phyloP scores from a whole-genome alignment of 2,888 invertebrate genomes.

The Blera fallax region DNA sequence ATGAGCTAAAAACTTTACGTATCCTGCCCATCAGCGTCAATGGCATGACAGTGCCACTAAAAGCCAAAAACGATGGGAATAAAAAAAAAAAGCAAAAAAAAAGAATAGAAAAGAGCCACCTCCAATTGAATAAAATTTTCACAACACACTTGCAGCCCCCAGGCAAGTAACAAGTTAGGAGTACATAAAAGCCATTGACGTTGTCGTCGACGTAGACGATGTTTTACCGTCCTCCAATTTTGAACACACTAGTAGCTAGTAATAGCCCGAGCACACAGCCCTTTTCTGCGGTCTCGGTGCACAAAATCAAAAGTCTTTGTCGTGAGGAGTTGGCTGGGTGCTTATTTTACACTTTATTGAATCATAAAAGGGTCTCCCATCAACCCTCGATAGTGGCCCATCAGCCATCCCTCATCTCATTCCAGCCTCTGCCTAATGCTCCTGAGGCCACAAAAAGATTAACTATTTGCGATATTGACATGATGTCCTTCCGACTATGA shows the following conservation, averaged over 20 bases:
- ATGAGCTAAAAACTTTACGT: constrained; percentile 48
- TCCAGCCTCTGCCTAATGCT: constrained; percentile 22
- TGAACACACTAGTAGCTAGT: constrained; percentile 42
- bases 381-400: background rate
- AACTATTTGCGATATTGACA: constrained; percentile 71
- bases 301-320: constrained; percentile 71
- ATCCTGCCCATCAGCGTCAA: constrained; percentile 65
- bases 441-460: constrained; percentile 63
- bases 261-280: constrained; percentile 42
- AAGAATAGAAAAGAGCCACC: constrained; percentile 40
- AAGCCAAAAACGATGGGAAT: constrained; percentile 65
- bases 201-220: constrained; percentile 40
- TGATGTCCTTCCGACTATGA: constrained; percentile 60
- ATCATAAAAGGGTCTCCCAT: constrained; percentile 58
- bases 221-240: constrained; percentile 30
- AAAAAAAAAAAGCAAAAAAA: constrained; percentile 28
- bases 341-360: constrained; percentile 72
- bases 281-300: constrained; percentile 67
- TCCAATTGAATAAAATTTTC: constrained; percentile 70
- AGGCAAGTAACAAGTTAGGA: constrained; percentile 65
- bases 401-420: background rate
- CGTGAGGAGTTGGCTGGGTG: constrained; percentile 45
- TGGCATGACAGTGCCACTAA: constrained; percentile 50
- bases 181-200: constrained; percentile 69
- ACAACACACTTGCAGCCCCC: constrained; percentile 58